Evolutionary conservation across 2,113 vertebrate genomes (phyloP).

Genomic region (Coracopsis vasa): DNA sequence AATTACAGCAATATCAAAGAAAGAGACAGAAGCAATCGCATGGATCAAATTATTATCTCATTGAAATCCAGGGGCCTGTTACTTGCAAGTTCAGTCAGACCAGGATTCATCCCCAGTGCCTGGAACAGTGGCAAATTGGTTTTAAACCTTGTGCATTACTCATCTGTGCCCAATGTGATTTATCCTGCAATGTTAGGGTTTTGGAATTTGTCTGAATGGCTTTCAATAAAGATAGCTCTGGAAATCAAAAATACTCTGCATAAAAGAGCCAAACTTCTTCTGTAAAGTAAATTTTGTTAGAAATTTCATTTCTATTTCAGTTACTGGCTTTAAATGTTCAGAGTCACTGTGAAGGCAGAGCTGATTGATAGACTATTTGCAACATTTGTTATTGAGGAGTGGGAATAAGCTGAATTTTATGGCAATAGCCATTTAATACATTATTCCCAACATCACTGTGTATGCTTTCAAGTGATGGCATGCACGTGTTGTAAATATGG

Average conservation of each 20-base stretch:
- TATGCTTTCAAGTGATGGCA: background rate
- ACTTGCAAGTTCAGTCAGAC: background rate
- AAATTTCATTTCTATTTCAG: background rate
- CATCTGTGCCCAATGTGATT: conserved; percentile 39
- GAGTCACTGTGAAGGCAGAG: background rate
- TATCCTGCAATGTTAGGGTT: background rate
- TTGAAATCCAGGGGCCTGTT: conserved; percentile 27
- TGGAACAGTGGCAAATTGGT: conserved; percentile 39
- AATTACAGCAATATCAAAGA: conserved; percentile 58
- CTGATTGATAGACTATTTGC: background rate
- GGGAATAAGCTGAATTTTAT: background rate
- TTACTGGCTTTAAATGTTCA: background rate
- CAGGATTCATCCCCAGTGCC: background rate
- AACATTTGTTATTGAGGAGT: background rate
- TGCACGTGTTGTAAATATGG: background rate
- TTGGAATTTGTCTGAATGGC: background rate
- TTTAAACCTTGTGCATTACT: background rate
- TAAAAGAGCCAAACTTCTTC: background rate
- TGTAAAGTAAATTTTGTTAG: background rate
- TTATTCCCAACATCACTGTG: background rate
- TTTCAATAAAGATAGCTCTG: background rate
- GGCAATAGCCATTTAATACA: background rate
- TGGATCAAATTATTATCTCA: conserved; percentile 61
- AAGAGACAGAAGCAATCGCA: conserved; percentile 42
- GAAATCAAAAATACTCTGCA: background rate